phyloP scores from a whole-genome alignment of 2,888 invertebrate species.

The Perdita meconis region DNA sequence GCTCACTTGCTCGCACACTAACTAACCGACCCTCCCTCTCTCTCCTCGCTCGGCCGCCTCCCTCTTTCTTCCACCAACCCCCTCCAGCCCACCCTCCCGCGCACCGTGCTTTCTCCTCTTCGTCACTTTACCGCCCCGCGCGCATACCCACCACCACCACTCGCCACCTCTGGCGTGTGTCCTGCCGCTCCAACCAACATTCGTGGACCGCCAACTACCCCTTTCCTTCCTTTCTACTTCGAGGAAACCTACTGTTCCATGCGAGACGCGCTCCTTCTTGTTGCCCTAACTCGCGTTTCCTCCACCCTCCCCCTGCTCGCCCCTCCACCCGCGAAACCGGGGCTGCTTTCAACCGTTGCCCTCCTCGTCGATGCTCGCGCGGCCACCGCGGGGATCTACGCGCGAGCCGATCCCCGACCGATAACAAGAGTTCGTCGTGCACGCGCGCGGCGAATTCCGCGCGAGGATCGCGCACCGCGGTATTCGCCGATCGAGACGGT shows the following conservation, averaged over 20 bases:
- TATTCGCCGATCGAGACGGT: too few relatives aligned
- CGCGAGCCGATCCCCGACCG: constrained; percentile 45
- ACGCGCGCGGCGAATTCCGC: constrained; percentile 25
- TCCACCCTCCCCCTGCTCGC: not conserved
- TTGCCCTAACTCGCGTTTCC: constrained; percentile 62
- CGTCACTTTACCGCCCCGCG: constrained; percentile 63
- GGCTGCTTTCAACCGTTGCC: not conserved
- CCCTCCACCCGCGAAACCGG: not conserved
- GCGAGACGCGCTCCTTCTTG: constrained; percentile 64
- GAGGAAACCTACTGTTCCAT: constrained; percentile 63
- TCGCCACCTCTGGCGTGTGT: constrained; percentile 58
- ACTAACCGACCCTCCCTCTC: constrained; percentile 48
- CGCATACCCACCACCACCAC: constrained; percentile 57
- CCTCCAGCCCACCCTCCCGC: constrained; percentile 52
- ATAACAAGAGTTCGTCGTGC: constrained; percentile 44
- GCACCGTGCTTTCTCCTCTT: constrained; percentile 52
- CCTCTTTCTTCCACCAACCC: constrained; percentile 54
- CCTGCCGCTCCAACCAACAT: constrained; percentile 69
- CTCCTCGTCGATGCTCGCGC: not conserved
- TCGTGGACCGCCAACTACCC: constrained; percentile 77
- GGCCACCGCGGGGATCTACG: constrained; percentile 33
- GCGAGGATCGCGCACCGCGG: constrained; percentile 4
- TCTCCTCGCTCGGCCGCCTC: constrained; percentile 32
- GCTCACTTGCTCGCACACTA: constrained; percentile 56
- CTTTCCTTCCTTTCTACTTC: constrained; percentile 66